Percentiles rank a stretch among this genome's conserved stretches.
phyloP scores from a whole-genome alignment of 1,140 invertebrate genomes.

The Piezodorus guildinii region DNA sequence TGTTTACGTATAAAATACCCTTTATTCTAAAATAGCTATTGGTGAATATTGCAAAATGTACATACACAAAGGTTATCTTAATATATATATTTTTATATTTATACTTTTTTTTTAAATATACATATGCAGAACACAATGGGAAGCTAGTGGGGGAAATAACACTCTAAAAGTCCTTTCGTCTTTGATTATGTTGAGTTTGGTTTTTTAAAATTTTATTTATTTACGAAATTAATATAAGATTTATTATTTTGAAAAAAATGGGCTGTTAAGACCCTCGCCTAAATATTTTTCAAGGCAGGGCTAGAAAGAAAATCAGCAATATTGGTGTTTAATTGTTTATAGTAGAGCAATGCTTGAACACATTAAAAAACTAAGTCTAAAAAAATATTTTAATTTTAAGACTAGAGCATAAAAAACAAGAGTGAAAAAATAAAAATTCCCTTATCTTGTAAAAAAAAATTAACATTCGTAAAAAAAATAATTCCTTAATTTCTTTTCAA shows the following conservation, averaged over 20 bases:
- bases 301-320: conserved; percentile 3
- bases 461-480: not conserved
- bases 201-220: not conserved
- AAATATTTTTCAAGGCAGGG: not conserved
- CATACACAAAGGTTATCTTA: conserved; percentile 21
- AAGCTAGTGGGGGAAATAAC: conserved; percentile 23
- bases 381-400: conserved; percentile 9
- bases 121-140: conserved; percentile 25
- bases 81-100: conserved; percentile 17
- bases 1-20: conserved; percentile 29
- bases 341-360: conserved; percentile 14
- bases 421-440: conserved; percentile 4
- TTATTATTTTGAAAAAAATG: not conserved
- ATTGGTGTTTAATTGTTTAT: conserved; percentile 23
- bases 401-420: conserved; percentile 3
- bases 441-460: not conserved
- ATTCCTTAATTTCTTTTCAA: not conserved
- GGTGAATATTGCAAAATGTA: conserved; percentile 26
- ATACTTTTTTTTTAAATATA: conserved; percentile 15
- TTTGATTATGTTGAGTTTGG: conserved; percentile 25
- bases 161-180: conserved; percentile 22
- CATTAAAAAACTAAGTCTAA: conserved; percentile 1
- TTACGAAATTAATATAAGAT: not conserved
- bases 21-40: conserved; percentile 29
- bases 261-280: conserved; percentile 1